A percentile compares a stretch with the other conserved stretches of the same genome.
These are phyloP conservation scores for Akabosia matsudoensis DNA, from an alignment of 1,140 invertebrate species.

Conservation along the genomic window DNA sequence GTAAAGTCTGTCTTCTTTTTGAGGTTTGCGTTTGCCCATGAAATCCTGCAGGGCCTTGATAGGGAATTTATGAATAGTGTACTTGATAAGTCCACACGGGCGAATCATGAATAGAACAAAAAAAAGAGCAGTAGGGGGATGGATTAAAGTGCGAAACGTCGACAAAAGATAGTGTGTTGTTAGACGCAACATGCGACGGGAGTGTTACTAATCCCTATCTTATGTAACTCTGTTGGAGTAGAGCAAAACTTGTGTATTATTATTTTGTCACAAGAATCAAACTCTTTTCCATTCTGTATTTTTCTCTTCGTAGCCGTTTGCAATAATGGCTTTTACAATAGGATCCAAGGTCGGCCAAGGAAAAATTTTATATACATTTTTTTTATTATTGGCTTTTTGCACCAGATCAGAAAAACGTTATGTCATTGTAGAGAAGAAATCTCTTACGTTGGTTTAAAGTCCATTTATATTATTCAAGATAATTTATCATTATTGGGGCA, in stretches of 20 bases:
- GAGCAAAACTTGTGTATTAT: background rate
- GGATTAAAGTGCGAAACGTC: no score
- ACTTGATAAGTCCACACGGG: no score
- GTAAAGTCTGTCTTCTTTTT: background rate
- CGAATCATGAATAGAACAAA: no score
- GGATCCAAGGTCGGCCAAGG: background rate
- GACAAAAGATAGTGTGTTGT: no score
- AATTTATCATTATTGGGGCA: no score
- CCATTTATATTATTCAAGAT: no score
- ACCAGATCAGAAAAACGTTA: no score
- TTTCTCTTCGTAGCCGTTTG: background rate
- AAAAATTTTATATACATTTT: no score
- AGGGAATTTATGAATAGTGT: background rate
- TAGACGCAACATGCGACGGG: background rate
- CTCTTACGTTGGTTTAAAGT: no score
- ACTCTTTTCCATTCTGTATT: background rate
- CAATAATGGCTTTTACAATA: background rate
- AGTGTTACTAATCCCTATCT: slow-evolving; percentile 8
- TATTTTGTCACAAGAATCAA: background rate
- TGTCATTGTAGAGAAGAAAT: no score
- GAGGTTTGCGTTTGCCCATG: slow-evolving; percentile 8
- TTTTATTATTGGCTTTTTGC: background rate
- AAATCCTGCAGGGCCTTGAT: slow-evolving; percentile 10
- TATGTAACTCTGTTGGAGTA: background rate
- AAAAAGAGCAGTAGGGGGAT: no score